Base-by-base conservation (phyloP, 2,888 invertebrate genomes). In the Amiota communis region DNA sequence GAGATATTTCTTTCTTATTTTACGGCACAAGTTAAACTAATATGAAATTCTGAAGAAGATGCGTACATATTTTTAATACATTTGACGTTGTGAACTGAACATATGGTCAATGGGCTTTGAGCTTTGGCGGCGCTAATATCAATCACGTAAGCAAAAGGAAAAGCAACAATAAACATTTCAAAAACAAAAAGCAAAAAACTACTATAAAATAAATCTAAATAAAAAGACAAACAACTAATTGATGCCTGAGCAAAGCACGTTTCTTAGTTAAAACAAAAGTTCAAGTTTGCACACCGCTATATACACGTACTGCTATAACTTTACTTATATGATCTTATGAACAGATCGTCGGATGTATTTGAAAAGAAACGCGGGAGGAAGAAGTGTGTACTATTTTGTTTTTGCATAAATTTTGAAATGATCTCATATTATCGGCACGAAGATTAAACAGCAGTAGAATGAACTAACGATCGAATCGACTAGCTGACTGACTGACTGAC, bases 361-460 rank as follows among this genome's bases (percentile, higher is more conserved):
- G 36, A 6, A 36, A 6, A 6, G 36, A 36, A 11, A 59, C 71
- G 72, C 57, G 71, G 53, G 69, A 75, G 72, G 15, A 49, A 47
- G 67, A 67, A 63, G 59, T 23, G 61, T 36, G 36, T 6, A 15
- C n/a, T n/a, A n/a, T 61, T 76, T 77, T 75, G 67, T 75, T 76
- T 79, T 78, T 79, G 80, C 79, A 78, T 79, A 79, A 80, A 78
- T 78, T 77, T 79, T 76, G 76, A 79, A 82, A 86, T 86, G 86
- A 86, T 86, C 86, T 86, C 86, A 86, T 85, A 81, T 79, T 79
- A 80, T 78, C 80, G 78, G 75, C 75, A 81, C 78, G 82, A 80
- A 13, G 49, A 75, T 74, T 74, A 73, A 15, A 23, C 46, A 64
- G 13, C 46, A 59, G 61, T n/a, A 56, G 47, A 64, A 64, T 36